Evolutionary conservation across 2,113 vertebrate genomes (phyloP).

Genomic region (Todiramphus chloris): DNA sequence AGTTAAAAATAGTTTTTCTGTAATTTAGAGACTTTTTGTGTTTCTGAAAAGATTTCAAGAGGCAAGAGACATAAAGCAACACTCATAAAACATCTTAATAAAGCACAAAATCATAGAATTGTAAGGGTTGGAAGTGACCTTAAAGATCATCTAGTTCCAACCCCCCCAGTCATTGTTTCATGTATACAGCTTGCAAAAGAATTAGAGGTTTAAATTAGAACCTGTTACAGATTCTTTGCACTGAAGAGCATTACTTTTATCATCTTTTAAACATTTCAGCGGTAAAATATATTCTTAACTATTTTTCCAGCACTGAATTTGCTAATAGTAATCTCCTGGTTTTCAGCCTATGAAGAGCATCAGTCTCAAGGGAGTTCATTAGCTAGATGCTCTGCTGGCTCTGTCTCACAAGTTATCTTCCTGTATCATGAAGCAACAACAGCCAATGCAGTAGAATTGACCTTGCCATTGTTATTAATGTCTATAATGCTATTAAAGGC

Average conservation of each 20-base stretch:
- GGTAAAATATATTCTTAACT: background rate
- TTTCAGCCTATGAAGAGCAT: slow-evolving; percentile 57
- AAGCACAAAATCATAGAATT: background rate
- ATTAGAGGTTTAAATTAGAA: background rate
- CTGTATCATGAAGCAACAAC: background rate
- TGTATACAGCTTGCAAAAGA: background rate
- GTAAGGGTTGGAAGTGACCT: no score
- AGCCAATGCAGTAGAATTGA: slow-evolving; percentile 37
- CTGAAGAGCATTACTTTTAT: background rate
- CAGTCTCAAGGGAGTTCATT: slow-evolving; percentile 77
- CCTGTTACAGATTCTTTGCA: background rate
- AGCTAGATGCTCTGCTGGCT: slow-evolving; percentile 50
- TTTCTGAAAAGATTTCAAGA: background rate
- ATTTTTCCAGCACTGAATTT: slow-evolving; percentile 44
- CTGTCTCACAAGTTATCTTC: slow-evolving; percentile 36
- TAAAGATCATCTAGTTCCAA: no score
- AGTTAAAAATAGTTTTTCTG: background rate
- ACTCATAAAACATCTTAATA: background rate
- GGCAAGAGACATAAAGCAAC: background rate
- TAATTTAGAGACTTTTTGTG: background rate
- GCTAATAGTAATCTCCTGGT: slow-evolving; percentile 69
- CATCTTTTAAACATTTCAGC: background rate
- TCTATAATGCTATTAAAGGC: slow-evolving; percentile 71
- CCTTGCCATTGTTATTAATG: slow-evolving; percentile 68
- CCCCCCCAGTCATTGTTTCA: background rate